Evolutionary conservation across 2,888 invertebrate genomes (phyloP).

Genomic region (Holacanthella duospinosa): DNA sequence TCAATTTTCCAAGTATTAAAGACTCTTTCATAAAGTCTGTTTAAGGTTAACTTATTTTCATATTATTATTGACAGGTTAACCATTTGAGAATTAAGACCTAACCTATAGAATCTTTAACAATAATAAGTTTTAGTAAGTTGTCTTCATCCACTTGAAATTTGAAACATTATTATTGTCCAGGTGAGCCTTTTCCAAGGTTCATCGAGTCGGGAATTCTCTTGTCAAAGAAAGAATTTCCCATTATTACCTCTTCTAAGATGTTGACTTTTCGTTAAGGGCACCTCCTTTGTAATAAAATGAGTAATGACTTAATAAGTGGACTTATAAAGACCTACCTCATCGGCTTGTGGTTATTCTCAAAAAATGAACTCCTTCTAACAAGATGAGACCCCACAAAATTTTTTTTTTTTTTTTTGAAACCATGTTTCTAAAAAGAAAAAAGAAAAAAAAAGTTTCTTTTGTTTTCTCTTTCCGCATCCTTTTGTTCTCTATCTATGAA

Average conservation of each 20-base stretch:
- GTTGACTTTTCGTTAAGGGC: neutral
- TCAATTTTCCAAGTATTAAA: neutral
- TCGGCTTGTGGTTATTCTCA: neutral
- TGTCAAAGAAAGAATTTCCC: neutral
- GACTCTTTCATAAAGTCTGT: no score
- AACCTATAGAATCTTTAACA: no score
- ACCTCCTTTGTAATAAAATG: neutral
- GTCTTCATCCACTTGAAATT: no score
- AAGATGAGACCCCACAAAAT: neutral
- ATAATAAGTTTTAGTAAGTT: no score
- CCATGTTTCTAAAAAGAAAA: neutral
- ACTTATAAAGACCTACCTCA: neutral
- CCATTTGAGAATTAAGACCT: neutral
- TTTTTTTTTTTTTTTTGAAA: neutral
- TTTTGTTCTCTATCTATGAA: neutral
- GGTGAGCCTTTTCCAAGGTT: no score
- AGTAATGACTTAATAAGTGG: constrained; percentile 1
- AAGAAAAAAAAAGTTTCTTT: no score
- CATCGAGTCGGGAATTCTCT: no score
- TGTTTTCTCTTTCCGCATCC: neutral
- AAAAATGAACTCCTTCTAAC: neutral
- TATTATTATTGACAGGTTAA: neutral
- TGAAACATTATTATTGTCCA: neutral
- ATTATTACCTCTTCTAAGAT: neutral
- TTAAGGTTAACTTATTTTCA: no score